Conservation (phyloP, 2,888 invertebrate genomes). For the Venusia cambrica region DNA sequence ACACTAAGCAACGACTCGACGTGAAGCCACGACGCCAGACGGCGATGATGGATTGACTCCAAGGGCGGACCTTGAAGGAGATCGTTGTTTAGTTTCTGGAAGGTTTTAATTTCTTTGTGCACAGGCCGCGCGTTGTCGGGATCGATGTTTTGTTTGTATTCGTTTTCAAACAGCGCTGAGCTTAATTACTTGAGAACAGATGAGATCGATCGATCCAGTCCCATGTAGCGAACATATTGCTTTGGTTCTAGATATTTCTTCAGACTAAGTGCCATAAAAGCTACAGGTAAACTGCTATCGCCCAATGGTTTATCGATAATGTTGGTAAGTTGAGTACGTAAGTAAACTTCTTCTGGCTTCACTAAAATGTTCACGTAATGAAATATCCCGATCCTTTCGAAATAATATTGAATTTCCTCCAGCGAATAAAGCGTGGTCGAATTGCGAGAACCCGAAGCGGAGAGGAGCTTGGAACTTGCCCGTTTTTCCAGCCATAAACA, state of each 20-base stretch:
- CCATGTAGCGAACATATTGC: too few relatives aligned
- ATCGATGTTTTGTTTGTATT: conserved; percentile 14
- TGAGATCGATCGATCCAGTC: too few relatives aligned
- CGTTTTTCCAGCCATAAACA: conserved; percentile 18
- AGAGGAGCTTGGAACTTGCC: conserved; percentile 7
- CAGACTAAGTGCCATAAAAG: too few relatives aligned
- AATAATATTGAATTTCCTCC: conserved; percentile 14
- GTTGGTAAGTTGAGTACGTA: too few relatives aligned
- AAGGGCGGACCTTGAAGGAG: conserved; percentile 26
- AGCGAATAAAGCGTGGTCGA: conserved; percentile 2
- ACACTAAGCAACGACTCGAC: conserved; percentile 33
- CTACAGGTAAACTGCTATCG: too few relatives aligned
- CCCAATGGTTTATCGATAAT: too few relatives aligned
- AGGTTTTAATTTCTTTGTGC: conserved; percentile 30
- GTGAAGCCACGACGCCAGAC: conserved; percentile 31
- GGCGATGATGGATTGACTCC: conserved; percentile 39
- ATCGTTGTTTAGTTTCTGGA: conserved; percentile 31
- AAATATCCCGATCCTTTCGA: too few relatives aligned
- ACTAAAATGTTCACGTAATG: too few relatives aligned
- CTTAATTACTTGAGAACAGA: background rate
- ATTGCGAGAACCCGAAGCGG: conserved; percentile 2
- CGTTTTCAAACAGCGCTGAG: background rate
- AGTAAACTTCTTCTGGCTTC: too few relatives aligned
- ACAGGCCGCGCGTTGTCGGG: conserved; percentile 23
- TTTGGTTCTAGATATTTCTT: too few relatives aligned